Evolutionary conservation across 2,797 vertebrate species (phyloP).

Genomic region (Gila robusta): DNA sequence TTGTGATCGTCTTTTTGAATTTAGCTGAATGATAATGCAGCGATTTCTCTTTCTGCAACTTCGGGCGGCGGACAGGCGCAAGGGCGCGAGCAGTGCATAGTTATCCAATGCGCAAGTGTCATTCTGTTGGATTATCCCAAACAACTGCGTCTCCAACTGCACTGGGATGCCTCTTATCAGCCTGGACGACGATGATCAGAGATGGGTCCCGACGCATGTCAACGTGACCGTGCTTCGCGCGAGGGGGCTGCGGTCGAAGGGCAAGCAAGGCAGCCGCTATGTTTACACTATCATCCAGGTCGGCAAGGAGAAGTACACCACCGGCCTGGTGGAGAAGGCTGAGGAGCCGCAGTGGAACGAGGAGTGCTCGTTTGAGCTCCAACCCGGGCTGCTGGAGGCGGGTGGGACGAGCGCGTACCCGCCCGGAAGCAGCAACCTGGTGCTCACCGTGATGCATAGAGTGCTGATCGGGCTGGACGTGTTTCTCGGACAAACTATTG

Average conservation of each 20-base stretch:
- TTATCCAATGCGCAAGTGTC: constrained; percentile 56
- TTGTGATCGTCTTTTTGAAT: constrained; percentile 40
- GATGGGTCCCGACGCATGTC: constrained; percentile 94
- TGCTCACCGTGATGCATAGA: constrained; percentile 93
- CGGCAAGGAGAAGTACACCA: constrained; percentile 93
- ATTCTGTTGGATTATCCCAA: constrained; percentile 37
- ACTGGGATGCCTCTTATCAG: constrained; percentile 83
- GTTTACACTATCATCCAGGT: constrained; percentile 94
- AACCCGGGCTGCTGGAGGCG: constrained; percentile 85
- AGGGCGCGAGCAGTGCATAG: constrained; percentile 42
- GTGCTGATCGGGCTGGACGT: constrained; percentile 93
- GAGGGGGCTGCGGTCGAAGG: constrained; percentile 89
- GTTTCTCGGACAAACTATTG: constrained; percentile 88
- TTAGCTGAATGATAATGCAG: constrained; percentile 67
- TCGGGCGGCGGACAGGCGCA: constrained; percentile 40
- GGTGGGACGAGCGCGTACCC: constrained; percentile 76
- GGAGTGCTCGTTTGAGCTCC: constrained; percentile 91
- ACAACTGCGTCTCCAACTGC: constrained; percentile 13
- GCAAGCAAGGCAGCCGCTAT: constrained; percentile 91
- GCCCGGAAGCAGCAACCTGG: constrained; percentile 81
- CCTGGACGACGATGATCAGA: constrained; percentile 84
- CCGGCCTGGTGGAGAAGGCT: constrained; percentile 91
- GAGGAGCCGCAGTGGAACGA: constrained; percentile 89
- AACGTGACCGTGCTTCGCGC: constrained; percentile 92
- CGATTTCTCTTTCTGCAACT: constrained; percentile 65